Conservation (phyloP, 1,140 invertebrate species). For the Bathynomus jamesi region DNA sequence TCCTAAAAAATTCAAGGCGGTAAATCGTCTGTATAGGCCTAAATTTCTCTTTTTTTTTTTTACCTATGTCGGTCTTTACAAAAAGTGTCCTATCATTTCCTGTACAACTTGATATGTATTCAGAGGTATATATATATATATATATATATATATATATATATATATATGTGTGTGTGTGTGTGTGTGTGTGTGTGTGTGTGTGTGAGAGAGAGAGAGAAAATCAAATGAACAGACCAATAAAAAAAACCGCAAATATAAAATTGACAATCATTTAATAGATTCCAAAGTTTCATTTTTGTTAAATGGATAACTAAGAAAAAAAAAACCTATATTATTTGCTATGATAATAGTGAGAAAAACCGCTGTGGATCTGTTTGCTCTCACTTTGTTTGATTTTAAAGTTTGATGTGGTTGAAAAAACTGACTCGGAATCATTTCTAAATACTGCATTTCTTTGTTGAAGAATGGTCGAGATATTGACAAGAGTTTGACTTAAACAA, state of each 20-base stretch:
- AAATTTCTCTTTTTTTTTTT: background rate
- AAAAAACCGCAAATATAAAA: no score
- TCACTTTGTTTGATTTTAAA: background rate
- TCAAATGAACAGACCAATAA: no score
- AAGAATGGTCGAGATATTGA: background rate
- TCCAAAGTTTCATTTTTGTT: background rate
- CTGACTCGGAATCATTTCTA: background rate
- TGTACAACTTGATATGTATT: background rate
- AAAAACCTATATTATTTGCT: background rate
- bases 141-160: conserved; percentile 3
- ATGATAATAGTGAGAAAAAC: background rate
- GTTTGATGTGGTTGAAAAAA: background rate
- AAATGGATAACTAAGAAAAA: background rate
- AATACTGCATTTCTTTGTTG: background rate
- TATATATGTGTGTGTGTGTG: background rate
- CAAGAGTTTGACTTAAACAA: background rate
- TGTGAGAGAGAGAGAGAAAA: no score
- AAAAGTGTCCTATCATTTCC: background rate
- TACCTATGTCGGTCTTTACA: background rate
- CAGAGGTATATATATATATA: background rate
- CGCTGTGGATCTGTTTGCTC: background rate
- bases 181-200: background rate
- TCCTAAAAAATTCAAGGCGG: background rate
- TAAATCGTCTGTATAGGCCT: background rate
- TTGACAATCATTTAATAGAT: background rate